Evolutionary conservation across 2,888 invertebrate genomes (phyloP).

Genomic region (Apocheima hispidaria): DNA sequence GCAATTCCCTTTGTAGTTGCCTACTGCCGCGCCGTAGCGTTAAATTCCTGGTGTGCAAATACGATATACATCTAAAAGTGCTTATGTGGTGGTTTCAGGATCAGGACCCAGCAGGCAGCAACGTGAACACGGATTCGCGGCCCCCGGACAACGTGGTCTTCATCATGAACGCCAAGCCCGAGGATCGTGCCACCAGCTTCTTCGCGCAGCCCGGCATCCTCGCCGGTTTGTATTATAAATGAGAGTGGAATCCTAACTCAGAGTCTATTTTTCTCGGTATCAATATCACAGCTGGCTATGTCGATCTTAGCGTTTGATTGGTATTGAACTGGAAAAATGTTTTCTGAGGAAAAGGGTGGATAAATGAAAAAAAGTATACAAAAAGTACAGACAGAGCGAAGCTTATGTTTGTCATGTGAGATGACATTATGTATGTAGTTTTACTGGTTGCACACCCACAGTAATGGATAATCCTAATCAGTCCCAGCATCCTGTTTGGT

Average conservation of each 20-base stretch:
- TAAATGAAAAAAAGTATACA: too few relatives aligned
- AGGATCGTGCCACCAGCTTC: constrained; percentile 95
- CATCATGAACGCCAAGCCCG: constrained; percentile 94
- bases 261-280: too few relatives aligned
- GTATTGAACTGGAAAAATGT: too few relatives aligned
- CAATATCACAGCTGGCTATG: too few relatives aligned
- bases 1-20: too few relatives aligned
- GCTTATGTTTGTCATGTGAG: neutral
- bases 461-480: neutral
- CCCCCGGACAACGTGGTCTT: constrained; percentile 88
- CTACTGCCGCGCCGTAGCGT: too few relatives aligned
- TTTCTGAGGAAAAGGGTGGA: too few relatives aligned
- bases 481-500: neutral
- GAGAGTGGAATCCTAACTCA: too few relatives aligned
- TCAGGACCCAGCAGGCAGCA: constrained; percentile 71
- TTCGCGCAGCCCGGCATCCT: constrained; percentile 97
- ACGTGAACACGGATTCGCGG: constrained; percentile 73
- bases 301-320: too few relatives aligned
- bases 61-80: neutral
- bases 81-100: constrained; percentile 66
- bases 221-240: constrained; percentile 92
- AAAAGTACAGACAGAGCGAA: neutral
- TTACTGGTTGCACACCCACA: neutral
- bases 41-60: neutral
- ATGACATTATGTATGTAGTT: neutral